Evolutionary conservation across 2,888 invertebrate species (phyloP), one percentile per base, ranked within the genome.

Genomic region (Stenichneumon culpator): DNA sequence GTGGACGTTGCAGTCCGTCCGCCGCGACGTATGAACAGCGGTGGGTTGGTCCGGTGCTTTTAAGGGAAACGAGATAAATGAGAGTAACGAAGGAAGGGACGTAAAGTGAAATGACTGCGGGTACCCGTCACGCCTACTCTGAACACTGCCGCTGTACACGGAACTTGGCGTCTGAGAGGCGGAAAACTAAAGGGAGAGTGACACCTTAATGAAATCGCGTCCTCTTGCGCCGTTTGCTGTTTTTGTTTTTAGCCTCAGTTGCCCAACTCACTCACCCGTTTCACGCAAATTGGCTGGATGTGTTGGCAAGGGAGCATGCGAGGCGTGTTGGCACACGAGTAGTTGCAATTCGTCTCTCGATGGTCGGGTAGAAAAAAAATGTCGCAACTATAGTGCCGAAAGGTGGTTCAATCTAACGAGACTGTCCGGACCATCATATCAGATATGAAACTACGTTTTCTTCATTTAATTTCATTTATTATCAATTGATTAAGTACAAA

Each of bases 141-240:
- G 50, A 16, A 39, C 36, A 14, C 60, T 11, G 69, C 7, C 7
- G 68, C 39, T 57, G 54, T 28, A n/a, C 25, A 14, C 44, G 39
- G 28, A 57, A 57, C 44, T 60, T 39, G 73, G 47, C 57, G 57
- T 32, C 54, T 63, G 74, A 65, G 22, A 54, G 52, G 25, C 67
- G 68, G 82, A 86, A 72, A 86, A 78, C 78, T 70, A 84, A 82
- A 82, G 67, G 67, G 67, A 72, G 78, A 75, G 67, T 50, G 63
- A 73, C 28, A 47, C 50, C 39, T 25, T 39, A 63, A 54, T 44
- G 69, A 52, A 60, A 74, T 44, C 57, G 81, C 50, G 47, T 50
- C 19, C 50, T 70, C 32, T 44, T 32, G n/a, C 22, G 63, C 22
- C 63, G 22, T 57, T 28, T 52, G n/a, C 36, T 16, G 60, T 5